Percentiles rank a stretch among this genome's conserved stretches.
Conservation (phyloP, 2,113 vertebrate genomes). For the Cyphomyrus discorhynchus region DNA sequence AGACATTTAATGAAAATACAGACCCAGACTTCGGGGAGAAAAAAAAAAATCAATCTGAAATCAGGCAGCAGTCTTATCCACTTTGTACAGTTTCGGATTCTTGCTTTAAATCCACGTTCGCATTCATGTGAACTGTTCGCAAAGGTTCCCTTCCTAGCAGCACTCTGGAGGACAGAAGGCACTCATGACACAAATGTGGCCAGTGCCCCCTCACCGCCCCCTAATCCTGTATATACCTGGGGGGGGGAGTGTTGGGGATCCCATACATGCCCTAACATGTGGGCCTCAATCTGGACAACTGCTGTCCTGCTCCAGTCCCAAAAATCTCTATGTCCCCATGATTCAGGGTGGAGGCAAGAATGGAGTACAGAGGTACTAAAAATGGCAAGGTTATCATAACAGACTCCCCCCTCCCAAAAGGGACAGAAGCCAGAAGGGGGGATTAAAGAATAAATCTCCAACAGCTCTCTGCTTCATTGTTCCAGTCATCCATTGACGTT, state of each 20-base stretch:
- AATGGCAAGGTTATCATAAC: slow-evolving; percentile 7
- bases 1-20: slow-evolving; percentile 18
- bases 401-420: background rate
- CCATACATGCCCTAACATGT: background rate
- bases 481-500: slow-evolving; percentile 44
- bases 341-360: background rate
- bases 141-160: slow-evolving; percentile 30
- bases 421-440: background rate
- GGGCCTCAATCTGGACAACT: background rate
- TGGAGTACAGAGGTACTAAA: background rate
- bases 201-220: background rate
- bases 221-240: background rate
- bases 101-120: slow-evolving; percentile 29
- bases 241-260: background rate
- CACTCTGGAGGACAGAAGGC: slow-evolving; percentile 35
- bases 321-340: background rate
- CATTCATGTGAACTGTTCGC: slow-evolving; percentile 30
- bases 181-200: slow-evolving; percentile 26
- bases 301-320: background rate
- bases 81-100: slow-evolving; percentile 20
- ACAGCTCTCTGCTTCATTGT: background rate
- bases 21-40: slow-evolving; percentile 1
- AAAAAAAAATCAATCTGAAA: slow-evolving; percentile 17
- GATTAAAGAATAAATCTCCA: background rate
- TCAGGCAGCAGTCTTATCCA: slow-evolving; percentile 12